Evolutionary conservation across 2,113 vertebrate species (phyloP).

Genomic region (Polypterus bichir): DNA sequence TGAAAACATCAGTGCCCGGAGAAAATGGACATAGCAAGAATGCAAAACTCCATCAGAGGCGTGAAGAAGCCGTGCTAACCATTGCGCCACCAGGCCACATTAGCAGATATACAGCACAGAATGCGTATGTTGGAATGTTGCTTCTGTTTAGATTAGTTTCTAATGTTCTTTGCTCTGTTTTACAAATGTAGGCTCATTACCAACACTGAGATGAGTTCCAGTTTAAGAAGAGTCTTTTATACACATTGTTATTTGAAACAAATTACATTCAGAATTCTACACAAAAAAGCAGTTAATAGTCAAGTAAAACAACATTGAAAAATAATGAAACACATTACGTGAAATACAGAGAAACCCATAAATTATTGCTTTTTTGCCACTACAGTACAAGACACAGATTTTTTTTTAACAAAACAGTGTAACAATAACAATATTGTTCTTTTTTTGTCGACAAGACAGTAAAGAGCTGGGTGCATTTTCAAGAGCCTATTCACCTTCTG

Average conservation of each 20-base stretch:
- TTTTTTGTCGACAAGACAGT: slow-evolving; percentile 35
- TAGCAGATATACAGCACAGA: too few relatives aligned
- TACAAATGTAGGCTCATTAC: too few relatives aligned
- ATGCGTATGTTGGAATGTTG: too few relatives aligned
- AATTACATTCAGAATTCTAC: slow-evolving; percentile 50
- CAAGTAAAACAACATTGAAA: slow-evolving; percentile 42
- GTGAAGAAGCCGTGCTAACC: too few relatives aligned
- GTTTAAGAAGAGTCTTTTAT: slow-evolving; percentile 57
- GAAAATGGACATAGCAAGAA: too few relatives aligned
- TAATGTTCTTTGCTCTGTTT: too few relatives aligned
- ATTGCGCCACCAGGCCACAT: too few relatives aligned
- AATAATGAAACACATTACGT: slow-evolving; percentile 44
- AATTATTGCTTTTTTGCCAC: slow-evolving; percentile 66
- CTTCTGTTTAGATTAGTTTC: too few relatives aligned
- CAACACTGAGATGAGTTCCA: slow-evolving; percentile 28
- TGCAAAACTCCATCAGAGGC: too few relatives aligned
- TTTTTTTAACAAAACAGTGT: slow-evolving; percentile 48
- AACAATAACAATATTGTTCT: slow-evolving; percentile 46
- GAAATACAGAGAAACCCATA: slow-evolving; percentile 49
- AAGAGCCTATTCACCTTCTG: slow-evolving; percentile 37
- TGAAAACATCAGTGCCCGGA: too few relatives aligned
- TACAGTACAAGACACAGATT: slow-evolving; percentile 56
- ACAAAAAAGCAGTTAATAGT: slow-evolving; percentile 56
- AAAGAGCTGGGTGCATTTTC: slow-evolving; percentile 39
- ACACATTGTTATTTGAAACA: slow-evolving; percentile 52